Evolutionary conservation across 2,797 vertebrate species (phyloP), one percentile per base, ranked within the genome.

Genomic region (Pristis pectinata): DNA sequence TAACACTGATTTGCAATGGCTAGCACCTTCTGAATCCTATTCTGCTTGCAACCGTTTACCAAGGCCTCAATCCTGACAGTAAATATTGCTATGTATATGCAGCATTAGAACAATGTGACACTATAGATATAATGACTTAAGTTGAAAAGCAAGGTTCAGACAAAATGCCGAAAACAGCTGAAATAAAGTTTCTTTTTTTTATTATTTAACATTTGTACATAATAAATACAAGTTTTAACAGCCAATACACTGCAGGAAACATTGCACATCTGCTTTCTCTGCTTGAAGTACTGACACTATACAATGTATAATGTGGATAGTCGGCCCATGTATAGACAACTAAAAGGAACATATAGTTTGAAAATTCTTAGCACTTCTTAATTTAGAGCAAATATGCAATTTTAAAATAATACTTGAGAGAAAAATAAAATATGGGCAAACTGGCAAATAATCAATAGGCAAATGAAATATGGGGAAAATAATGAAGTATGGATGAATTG

Each of bases 211-310:
- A 98, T 98, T 98, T 99, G 98, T 99, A 99, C 98, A 99, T 98
- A 99, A 99, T 99, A 99, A 99, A 99, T 99, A 99, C 98, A 99
- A 99, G 97, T 98, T 98, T 98, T 98, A 98, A 99, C 98, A 99
- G 98, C 98, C 98, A 98, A 97, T 98, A 98, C 97, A 98, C 98
- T 98, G 98, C 98, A 98, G 96, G 97, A 97, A 97, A 97, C 98
- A 97, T 97, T 96, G 97, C 97, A 97, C 96, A 96, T 95, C 96
- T 97, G 96, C 98, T 97, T 96, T 97, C 97, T 94, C 92, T 94
- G 67, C 92, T 76, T 74, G 67, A 95, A 96, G 97, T 97, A 97
- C 96, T 96, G 96, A 97, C 97, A 96, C 97, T 97, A 97, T 98
- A 97, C 97, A 96, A 8, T 94, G 95, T 95, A 96, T 95, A 19